These are phyloP conservation scores for Epsilonema sp. DNA, from an alignment of 2,888 invertebrate species.

Conservation along the genomic window DNA sequence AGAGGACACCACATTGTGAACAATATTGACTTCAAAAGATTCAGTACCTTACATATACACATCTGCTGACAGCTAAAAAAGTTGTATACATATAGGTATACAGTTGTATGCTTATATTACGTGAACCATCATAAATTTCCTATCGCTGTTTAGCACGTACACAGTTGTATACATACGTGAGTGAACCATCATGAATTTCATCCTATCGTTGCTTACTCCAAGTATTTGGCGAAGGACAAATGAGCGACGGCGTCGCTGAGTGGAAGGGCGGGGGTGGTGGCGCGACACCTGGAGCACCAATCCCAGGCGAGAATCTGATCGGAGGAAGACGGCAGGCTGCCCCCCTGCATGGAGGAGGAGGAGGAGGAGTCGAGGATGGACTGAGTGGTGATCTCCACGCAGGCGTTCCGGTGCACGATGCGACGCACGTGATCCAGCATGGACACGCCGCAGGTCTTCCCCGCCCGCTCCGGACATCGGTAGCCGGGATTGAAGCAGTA, in stretches of 20 bases:
- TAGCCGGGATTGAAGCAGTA: conserved; percentile 45
- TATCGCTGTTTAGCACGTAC: no score
- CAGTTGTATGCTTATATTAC: no score
- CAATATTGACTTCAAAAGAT: no score
- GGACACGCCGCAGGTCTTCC: conserved; percentile 50
- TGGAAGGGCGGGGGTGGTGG: conserved; percentile 51
- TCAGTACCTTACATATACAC: no score
- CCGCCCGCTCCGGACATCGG: conserved; percentile 52
- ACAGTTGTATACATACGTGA: no score
- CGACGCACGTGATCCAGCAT: conserved; percentile 68
- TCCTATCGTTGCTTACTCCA: no score
- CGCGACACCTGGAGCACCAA: conserved; percentile 20
- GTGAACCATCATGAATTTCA: no score
- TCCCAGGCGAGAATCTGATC: conserved; percentile 19
- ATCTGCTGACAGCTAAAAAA: no score
- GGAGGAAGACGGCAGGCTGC: neutral
- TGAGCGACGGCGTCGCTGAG: conserved; percentile 58
- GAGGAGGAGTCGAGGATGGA: neutral
- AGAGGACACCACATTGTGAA: no score
- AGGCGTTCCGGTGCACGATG: conserved; percentile 59
- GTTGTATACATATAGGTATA: no score
- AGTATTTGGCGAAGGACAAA: conserved; percentile 69
- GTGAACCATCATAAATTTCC: no score
- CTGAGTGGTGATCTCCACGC: conserved; percentile 21
- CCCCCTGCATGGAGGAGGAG: neutral